Evolutionary conservation across 2,888 invertebrate genomes (phyloP), one percentile per base, ranked within the genome.

Genomic region (Drosophila macrospina): DNA sequence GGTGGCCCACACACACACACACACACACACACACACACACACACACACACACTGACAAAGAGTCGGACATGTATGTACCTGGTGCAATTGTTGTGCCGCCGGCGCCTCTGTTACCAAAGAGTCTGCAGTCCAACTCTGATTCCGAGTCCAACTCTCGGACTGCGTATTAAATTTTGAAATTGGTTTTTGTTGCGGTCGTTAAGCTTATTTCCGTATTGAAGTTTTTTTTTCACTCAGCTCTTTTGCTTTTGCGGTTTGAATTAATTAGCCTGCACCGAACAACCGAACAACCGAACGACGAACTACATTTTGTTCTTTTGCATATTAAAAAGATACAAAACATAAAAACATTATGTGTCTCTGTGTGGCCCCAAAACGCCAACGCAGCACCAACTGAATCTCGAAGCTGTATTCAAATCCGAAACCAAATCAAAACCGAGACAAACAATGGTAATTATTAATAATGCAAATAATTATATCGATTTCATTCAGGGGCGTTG

Each of bases 361-460:
- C 16, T 69, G 69, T 77, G 78, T 73, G 85, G 87, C 74, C 76
- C 57, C 67, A 63, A 52, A 44, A 85, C 88, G 88, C 88, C 82
- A 82, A 82, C 82, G 82, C 86, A 84, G 24, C 36, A 56, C 6
- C 47, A 20, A 41, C 76, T 65, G 48, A 66, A 61, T 64, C 63
- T 65, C 57, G 56, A 56, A 7, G 47, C 52, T 30, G 54, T 57
- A 15, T 51, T 60, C 30, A 45, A 65, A 30, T 63, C 57, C 24
- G 24, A 66, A 42, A 66, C 63, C 26, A 60, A 70, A 64, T 42
- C 62, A 5, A 54, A 61, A 45, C 64, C 80, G 56, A 86, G 71
- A 84, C 88, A n/a, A n/a, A 82, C 89, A 83, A 87, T 86, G 82
- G 82, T 84, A 88, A 88, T 84, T 84, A 88, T 84, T 88, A 84